Evolutionary conservation across 2,888 invertebrate species (phyloP), one percentile per base, ranked within the genome.

Genomic region (Cheilosia scutellata): DNA sequence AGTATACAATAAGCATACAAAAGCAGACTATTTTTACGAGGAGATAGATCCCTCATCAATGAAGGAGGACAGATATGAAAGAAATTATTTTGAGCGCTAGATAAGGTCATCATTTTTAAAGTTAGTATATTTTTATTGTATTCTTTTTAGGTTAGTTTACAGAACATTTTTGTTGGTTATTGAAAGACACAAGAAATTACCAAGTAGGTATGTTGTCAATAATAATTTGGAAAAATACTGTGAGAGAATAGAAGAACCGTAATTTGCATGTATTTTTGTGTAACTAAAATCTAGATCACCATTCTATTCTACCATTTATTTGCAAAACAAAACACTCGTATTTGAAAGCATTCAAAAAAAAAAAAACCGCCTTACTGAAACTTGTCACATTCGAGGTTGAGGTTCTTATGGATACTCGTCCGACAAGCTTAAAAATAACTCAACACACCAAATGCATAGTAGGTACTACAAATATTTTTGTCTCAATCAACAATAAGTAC

Each of bases 21-120:
- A 84, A 86, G 82, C 76, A 51, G 37, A 55, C 65, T 71, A 65
- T 53, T 49, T 58, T 37, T 44, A 72, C 68, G 47, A 37, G 62
- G 29, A 58, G 16, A 29, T 44, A 53, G 20, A 58, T 33, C 51
- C 72, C 79, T 47, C 60, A 66, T 72, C 65, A 57, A 72, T 82
- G 86, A 86, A 86, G 86, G 82, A 86, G 86, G 86, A 86, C 86
- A 86, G 82, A 72, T 74, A 86, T 86, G 49, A 71, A 65, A 70
- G 51, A 82, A 80, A 71, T 80, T 77, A 86, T 86, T 86, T 72
- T 86, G 86, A 86, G 82, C 86, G 72, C 80, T 68, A 80, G 71
- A 66, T 70, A 72, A 29, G 7, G 44, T 37, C 27, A 20, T 20
- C 16, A 27, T 27, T 51, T 51, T 51, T 51, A 11, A 27, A 11